phyloP scores from a whole-genome alignment of 2,113 vertebrate genomes.

The Alectura lathami region DNA sequence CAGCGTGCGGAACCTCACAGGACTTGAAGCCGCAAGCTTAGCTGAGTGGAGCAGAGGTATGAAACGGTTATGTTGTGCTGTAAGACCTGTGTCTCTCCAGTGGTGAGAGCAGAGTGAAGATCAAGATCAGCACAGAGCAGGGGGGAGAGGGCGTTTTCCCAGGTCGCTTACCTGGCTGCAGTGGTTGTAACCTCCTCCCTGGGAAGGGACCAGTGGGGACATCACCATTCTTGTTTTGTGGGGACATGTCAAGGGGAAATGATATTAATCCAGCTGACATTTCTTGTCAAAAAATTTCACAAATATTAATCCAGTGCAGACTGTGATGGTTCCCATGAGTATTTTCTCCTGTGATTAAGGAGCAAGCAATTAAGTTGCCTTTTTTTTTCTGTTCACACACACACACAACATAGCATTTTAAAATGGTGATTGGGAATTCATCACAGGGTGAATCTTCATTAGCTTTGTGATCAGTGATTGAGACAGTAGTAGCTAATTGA shows the following conservation, averaged over 20 bases:
- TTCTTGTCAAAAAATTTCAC: conserved; percentile 9
- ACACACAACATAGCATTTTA: background rate
- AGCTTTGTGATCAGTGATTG: background rate
- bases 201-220: background rate
- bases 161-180: background rate
- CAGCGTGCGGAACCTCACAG: background rate
- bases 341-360: background rate
- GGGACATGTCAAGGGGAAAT: conserved; percentile 14
- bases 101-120: background rate
- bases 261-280: background rate
- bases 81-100: background rate
- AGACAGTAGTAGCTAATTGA: background rate
- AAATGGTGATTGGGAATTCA: background rate
- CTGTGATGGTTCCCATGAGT: background rate
- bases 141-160: background rate
- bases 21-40: background rate
- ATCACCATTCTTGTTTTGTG: background rate
- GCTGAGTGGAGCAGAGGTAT: background rate
- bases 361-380: background rate
- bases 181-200: background rate
- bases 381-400: background rate
- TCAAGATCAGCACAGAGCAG: conserved; percentile 17
- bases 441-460: background rate
- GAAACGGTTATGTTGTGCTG: background rate
- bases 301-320: background rate